Evolutionary conservation across 2,797 vertebrate genomes (phyloP).

Genomic region (Acanthornis magna): DNA sequence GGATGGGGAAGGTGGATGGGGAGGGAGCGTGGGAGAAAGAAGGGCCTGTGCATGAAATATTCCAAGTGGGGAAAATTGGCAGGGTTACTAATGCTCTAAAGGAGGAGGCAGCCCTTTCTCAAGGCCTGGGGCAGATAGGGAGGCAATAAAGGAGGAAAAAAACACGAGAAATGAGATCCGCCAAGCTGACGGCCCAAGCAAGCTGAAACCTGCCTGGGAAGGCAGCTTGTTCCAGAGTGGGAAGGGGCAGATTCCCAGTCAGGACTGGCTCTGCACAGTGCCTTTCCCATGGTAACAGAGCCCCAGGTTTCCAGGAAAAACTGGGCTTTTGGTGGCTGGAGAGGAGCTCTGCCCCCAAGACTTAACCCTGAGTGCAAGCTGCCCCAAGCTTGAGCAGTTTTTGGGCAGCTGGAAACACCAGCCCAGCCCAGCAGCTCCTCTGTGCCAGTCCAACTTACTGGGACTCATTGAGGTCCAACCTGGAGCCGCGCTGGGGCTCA

Average conservation of each 20-base stretch:
- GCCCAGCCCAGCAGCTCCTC: neutral
- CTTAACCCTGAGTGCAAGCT: neutral
- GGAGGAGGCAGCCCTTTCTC: conserved; percentile 48
- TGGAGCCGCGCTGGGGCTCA: neutral
- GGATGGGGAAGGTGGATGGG: neutral
- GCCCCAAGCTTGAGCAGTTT: neutral
- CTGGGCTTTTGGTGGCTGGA: neutral
- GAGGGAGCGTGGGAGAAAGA: conserved; percentile 12
- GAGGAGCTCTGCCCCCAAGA: neutral
- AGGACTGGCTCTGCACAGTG: neutral
- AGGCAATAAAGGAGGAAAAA: conserved; percentile 42
- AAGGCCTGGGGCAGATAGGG: conserved; percentile 22
- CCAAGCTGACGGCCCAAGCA: conserved; percentile 39
- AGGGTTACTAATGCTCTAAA: neutral
- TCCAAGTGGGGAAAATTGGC: conserved; percentile 15
- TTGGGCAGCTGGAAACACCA: neutral
- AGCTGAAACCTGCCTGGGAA: conserved; percentile 49
- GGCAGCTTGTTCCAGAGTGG: conserved; percentile 6
- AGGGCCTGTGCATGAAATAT: neutral
- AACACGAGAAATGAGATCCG: conserved; percentile 20
- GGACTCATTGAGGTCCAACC: neutral
- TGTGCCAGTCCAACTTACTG: neutral
- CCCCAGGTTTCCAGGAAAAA: neutral
- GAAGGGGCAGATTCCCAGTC: conserved; percentile 29
- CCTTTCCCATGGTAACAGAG: conserved; percentile 22